Evolutionary conservation across 2,113 vertebrate species (phyloP).

Genomic region (Dermatemys mawii): DNA sequence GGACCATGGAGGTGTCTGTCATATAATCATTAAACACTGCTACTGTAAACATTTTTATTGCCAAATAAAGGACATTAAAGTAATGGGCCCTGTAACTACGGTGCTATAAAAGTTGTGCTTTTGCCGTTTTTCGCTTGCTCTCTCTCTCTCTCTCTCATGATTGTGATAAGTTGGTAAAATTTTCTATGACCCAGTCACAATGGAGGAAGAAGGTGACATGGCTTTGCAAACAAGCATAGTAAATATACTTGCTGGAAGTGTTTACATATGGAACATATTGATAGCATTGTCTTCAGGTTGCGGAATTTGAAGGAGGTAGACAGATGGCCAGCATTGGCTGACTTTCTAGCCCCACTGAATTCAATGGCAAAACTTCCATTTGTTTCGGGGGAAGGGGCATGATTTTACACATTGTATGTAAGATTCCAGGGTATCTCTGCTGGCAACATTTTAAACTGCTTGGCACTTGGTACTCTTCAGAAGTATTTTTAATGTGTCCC

Average conservation of each 20-base stretch:
- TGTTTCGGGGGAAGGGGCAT: not conserved
- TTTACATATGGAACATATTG: not conserved
- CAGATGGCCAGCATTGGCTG: not conserved
- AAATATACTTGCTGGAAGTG: not conserved
- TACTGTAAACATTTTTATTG: not conserved
- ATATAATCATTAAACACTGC: not conserved
- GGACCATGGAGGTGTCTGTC: not conserved
- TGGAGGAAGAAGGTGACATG: not conserved
- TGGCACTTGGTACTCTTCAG: not conserved
- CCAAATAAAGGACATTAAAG: not conserved
- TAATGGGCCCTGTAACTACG: not conserved
- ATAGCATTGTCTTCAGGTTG: not conserved
- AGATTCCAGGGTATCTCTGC: not conserved
- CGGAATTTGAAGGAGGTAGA: not conserved
- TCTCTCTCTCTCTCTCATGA: not conserved
- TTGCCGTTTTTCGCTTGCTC: not conserved
- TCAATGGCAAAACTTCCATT: not conserved
- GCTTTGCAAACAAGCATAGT: not conserved
- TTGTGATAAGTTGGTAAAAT: not conserved
- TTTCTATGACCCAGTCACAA: not conserved
- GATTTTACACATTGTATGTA: not conserved
- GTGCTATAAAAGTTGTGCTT: rapidly evolving
- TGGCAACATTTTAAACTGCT: not conserved
- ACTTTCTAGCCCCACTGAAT: not conserved
- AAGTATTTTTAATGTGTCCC: not conserved